phyloP scores from a whole-genome alignment of 2,113 vertebrate species.

The Rhagologus leucostigma region DNA sequence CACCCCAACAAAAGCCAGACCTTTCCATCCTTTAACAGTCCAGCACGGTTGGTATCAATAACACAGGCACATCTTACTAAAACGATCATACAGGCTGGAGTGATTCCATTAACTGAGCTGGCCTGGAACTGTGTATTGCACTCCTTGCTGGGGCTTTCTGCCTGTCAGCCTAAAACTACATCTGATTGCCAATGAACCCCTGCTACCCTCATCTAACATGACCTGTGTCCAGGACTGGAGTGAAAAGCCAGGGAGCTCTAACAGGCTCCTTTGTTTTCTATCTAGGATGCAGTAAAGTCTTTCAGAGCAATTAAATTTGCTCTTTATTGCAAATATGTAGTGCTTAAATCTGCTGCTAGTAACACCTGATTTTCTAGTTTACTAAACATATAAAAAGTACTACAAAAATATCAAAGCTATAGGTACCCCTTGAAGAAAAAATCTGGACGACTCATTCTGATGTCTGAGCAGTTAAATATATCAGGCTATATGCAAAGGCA shows the following conservation, averaged over 20 bases:
- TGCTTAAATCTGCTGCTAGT: neutral
- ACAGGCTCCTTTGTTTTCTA: neutral
- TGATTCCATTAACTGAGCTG: neutral
- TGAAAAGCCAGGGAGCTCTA: neutral
- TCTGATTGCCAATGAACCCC: neutral
- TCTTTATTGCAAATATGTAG: neutral
- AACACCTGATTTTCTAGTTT: neutral
- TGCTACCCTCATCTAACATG: neutral
- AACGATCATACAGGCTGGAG: neutral
- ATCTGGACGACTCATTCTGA: neutral
- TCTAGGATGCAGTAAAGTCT: neutral
- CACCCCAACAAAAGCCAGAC: constrained; percentile 28
- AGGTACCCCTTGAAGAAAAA: neutral
- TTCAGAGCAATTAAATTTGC: neutral
- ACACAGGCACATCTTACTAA: neutral
- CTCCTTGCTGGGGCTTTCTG: neutral
- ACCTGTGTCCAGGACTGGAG: neutral
- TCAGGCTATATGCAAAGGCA: neutral
- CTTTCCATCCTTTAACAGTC: neutral
- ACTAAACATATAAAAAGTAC: neutral
- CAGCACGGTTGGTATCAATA: neutral
- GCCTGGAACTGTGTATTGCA: neutral
- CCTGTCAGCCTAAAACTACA: neutral
- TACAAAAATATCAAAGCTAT: neutral
- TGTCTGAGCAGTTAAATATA: neutral